Percentiles rank a stretch among this genome's conserved stretches.
phyloP scores from a whole-genome alignment of 1,140 invertebrate genomes.

The Sitodiplosis mosellana region DNA sequence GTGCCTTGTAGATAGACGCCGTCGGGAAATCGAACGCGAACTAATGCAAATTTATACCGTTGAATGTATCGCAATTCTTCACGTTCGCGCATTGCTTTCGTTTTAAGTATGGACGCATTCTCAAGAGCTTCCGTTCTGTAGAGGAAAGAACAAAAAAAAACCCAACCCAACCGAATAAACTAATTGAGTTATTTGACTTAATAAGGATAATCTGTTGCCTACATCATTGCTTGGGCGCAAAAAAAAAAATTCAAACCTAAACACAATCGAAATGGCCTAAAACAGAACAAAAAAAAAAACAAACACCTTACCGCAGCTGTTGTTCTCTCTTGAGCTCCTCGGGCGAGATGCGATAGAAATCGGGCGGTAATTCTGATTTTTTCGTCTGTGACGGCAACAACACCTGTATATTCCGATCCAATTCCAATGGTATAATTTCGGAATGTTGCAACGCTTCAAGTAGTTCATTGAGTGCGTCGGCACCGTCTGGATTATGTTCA shows the following conservation, averaged over 20 bases:
- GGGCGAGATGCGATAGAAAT: constrained; percentile 59
- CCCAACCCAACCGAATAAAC: no score
- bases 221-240: no score
- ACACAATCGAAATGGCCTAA: constrained; percentile 1
- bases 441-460: constrained; percentile 57
- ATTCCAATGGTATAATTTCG: constrained; percentile 60
- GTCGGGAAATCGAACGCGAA: constrained; percentile 76
- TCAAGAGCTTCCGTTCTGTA: constrained; percentile 58
- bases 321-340: constrained; percentile 77
- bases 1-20: constrained; percentile 70
- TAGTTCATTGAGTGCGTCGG: constrained; percentile 34
- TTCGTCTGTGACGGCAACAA: constrained; percentile 53
- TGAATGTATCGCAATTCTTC: constrained; percentile 58
- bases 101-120: constrained; percentile 60
- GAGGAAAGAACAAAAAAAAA: constrained; percentile 8
- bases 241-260: neutral
- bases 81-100: constrained; percentile 82
- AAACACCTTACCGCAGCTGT: constrained; percentile 36
- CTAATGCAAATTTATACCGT: constrained; percentile 69
- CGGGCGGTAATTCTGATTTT: constrained; percentile 51
- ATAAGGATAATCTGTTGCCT: no score
- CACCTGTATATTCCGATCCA: constrained; percentile 74
- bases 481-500: constrained; percentile 12
- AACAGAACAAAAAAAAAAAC: constrained; percentile 1
- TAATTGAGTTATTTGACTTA: no score